These are phyloP conservation scores for Brachionus rubens DNA, from an alignment of 1,140 invertebrate genomes.

Conservation along the genomic window DNA sequence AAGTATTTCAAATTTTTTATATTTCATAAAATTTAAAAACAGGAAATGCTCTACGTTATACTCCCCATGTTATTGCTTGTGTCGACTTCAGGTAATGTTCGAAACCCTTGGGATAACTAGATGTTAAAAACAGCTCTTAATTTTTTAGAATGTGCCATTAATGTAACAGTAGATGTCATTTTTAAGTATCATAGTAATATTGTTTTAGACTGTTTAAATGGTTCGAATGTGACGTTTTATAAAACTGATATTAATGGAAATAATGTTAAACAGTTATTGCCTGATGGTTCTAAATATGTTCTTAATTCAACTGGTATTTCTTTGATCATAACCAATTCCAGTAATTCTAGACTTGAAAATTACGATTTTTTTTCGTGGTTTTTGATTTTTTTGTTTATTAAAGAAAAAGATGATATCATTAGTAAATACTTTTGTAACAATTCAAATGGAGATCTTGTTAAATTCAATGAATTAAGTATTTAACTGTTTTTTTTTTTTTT, in stretches of 20 bases:
- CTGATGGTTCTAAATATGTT: not conserved
- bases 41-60: too few relatives aligned
- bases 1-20: too few relatives aligned
- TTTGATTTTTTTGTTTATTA: not conserved
- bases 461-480: slow-evolving; percentile 21
- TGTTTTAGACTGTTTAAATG: not conserved
- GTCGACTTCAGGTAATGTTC: too few relatives aligned
- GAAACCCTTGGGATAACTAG: too few relatives aligned
- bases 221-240: slow-evolving; percentile 1
- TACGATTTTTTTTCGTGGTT: too few relatives aligned
- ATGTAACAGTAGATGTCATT: not conserved
- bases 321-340: not conserved
- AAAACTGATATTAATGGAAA: not conserved
- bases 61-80: too few relatives aligned
- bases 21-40: too few relatives aligned
- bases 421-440: slow-evolving; percentile 13
- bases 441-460: not conserved
- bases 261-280: not conserved
- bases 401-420: not conserved
- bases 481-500: not conserved
- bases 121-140: too few relatives aligned
- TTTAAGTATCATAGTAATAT: not conserved
- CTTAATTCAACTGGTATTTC: not conserved
- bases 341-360: too few relatives aligned
- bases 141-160: too few relatives aligned